Conservation (phyloP, 2,797 vertebrate species). For the Parauchenoglanis ngamensis region DNA sequence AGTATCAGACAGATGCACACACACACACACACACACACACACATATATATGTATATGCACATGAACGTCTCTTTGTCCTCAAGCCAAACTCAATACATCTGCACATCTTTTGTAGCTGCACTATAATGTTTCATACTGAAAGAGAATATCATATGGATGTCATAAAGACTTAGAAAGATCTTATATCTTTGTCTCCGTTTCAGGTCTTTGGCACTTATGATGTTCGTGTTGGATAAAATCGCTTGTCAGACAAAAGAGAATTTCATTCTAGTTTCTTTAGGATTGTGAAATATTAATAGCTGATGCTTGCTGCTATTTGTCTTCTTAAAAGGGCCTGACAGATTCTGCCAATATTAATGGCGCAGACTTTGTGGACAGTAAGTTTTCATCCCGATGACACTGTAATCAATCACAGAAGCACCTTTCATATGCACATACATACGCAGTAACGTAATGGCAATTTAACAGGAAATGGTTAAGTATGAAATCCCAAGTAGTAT, state of each 20-base stretch:
- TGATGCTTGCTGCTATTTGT: constrained; percentile 1
- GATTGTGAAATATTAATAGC: not conserved
- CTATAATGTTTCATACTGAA: constrained; percentile 48
- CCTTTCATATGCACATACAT: not conserved
- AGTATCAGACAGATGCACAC: not conserved
- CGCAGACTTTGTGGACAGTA: not conserved
- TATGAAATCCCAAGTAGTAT: not conserved
- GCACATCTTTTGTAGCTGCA: constrained; percentile 42
- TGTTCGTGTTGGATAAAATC: constrained; percentile 28
- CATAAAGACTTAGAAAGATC: constrained; percentile 42
- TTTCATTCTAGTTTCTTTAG: not conserved
- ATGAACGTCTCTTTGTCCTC: constrained; percentile 33
- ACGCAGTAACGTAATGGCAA: not conserved
- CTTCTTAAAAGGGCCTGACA: not conserved
- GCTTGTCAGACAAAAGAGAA: constrained; percentile 24
- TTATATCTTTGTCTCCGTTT: constrained; percentile 18
- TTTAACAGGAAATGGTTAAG: not conserved
- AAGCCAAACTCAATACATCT: constrained; percentile 47
- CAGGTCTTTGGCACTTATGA: constrained; percentile 29
- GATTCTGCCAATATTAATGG: not conserved
- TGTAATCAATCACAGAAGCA: not conserved
- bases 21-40: constrained; percentile 23
- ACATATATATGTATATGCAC: not conserved
- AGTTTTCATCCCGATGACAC: not conserved
- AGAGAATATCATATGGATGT: constrained; percentile 44